Evolutionary conservation across 2,888 invertebrate species (phyloP).

Genomic region (Dryocosmus kuriphilus): DNA sequence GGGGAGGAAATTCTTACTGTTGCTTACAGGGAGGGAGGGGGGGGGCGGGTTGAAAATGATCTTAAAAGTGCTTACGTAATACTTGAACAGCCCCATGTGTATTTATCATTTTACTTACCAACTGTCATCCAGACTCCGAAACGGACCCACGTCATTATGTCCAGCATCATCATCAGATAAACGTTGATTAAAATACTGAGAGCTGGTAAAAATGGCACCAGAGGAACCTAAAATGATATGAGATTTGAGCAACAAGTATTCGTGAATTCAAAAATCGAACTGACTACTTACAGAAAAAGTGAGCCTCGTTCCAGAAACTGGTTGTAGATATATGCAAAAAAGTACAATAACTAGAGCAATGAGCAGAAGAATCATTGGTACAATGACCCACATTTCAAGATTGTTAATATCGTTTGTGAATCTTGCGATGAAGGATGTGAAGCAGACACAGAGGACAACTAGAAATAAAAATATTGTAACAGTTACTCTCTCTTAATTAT

Average conservation of each 20-base stretch:
- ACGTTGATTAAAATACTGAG: slow-evolving; percentile 90
- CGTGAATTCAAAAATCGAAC: neutral
- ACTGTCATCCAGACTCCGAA: slow-evolving; percentile 92
- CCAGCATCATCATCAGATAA: slow-evolving; percentile 90
- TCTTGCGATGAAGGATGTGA: slow-evolving; percentile 56
- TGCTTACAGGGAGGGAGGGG: too few relatives aligned
- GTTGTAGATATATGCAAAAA: slow-evolving; percentile 71
- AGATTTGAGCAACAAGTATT: neutral
- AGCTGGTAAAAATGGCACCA: slow-evolving; percentile 89
- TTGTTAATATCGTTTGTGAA: slow-evolving; percentile 56
- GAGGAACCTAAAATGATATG: slow-evolving; percentile 84
- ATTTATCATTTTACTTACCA: slow-evolving; percentile 81
- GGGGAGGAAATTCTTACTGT: too few relatives aligned
- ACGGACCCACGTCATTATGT: slow-evolving; percentile 89
- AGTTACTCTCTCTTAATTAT: neutral
- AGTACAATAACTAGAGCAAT: slow-evolving; percentile 58
- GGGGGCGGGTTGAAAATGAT: too few relatives aligned
- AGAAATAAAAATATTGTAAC: slow-evolving; percentile 19
- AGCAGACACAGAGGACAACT: slow-evolving; percentile 61
- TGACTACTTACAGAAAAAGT: slow-evolving; percentile 71
- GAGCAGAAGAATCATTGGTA: slow-evolving; percentile 54
- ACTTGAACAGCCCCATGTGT: too few relatives aligned
- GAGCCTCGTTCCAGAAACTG: slow-evolving; percentile 70
- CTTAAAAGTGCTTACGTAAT: too few relatives aligned
- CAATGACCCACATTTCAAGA: slow-evolving; percentile 55